Conservation (phyloP, 1,140 invertebrate species). For the Apis laboriosa region DNA sequence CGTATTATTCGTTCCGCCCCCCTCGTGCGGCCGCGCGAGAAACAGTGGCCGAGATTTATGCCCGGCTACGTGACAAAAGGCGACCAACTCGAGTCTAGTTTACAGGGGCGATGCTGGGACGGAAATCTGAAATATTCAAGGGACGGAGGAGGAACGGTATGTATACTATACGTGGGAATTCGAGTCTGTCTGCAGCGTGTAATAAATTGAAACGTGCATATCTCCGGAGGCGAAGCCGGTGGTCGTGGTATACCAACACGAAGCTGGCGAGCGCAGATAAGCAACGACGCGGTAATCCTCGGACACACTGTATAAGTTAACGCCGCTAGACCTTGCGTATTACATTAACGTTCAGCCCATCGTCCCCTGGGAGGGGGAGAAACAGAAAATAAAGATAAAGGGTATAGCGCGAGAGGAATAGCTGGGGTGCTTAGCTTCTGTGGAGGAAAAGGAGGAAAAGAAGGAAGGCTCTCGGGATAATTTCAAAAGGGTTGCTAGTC, state of each 20-base stretch:
- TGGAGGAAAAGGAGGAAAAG: not conserved
- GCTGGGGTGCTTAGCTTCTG: not conserved
- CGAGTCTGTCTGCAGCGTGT: constrained; percentile 59
- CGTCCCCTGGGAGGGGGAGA: not conserved
- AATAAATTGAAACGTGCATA: constrained; percentile 77
- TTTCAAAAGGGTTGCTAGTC: constrained; percentile 32
- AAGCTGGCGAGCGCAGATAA: constrained; percentile 75
- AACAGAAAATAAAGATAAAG: constrained; percentile 11
- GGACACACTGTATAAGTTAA: constrained; percentile 78
- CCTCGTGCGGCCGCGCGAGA: not conserved
- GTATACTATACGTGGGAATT: constrained; percentile 39
- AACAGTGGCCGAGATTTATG: constrained; percentile 36
- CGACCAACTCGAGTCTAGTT: constrained; percentile 45
- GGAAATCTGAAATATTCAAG: constrained; percentile 49
- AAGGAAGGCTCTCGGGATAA: constrained; percentile 1
- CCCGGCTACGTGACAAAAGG: constrained; percentile 49
- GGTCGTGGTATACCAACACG: constrained; percentile 67
- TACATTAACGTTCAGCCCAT: constrained; percentile 69
- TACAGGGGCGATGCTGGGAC: constrained; percentile 34
- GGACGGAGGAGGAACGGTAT: constrained; percentile 38
- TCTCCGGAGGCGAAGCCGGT: constrained; percentile 54
- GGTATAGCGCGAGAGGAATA: no score
- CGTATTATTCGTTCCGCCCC: constrained; percentile 4
- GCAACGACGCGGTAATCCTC: constrained; percentile 78
- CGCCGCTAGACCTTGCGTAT: constrained; percentile 73